Conservation (phyloP, 1,140 invertebrate species). For the Sarcophaga bullata region DNA sequence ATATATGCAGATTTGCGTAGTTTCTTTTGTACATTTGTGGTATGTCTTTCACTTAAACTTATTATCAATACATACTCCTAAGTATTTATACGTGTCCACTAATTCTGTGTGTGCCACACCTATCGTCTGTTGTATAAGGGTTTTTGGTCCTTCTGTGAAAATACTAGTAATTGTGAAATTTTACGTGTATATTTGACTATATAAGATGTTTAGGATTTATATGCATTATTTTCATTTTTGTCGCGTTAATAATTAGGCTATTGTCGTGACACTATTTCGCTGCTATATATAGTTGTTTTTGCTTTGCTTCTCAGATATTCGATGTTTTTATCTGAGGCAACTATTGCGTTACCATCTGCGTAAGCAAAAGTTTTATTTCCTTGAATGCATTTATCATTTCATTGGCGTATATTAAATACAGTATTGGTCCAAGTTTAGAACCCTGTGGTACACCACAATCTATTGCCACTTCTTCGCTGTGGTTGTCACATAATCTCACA, state of each 20-base stretch:
- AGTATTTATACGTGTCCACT: neutral
- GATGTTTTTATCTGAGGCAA: neutral
- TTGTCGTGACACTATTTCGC: too few relatives aligned
- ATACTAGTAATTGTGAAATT: neutral
- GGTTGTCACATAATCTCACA: neutral
- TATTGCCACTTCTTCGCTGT: neutral
- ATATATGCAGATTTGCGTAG: too few relatives aligned
- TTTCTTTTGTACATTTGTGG: too few relatives aligned
- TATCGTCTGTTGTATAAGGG: neutral
- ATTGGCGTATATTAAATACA: slow-evolving; percentile 8
- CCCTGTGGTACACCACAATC: neutral
- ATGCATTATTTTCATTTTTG: too few relatives aligned
- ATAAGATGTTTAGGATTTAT: neutral
- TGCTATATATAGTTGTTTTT: neutral
- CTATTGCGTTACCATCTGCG: slow-evolving; percentile 9
- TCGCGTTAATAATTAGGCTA: too few relatives aligned
- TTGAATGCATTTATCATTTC: neutral
- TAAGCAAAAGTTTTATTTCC: neutral
- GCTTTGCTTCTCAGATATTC: neutral
- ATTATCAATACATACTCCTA: neutral
- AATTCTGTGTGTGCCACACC: neutral
- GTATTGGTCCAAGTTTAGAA: neutral
- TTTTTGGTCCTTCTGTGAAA: neutral
- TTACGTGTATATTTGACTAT: neutral
- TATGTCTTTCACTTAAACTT: neutral